Percentiles rank a stretch among this genome's conserved stretches.
Evolutionary conservation across 2,888 invertebrate genomes (phyloP).

Genomic region (Mongoloraphidia duomilia): DNA sequence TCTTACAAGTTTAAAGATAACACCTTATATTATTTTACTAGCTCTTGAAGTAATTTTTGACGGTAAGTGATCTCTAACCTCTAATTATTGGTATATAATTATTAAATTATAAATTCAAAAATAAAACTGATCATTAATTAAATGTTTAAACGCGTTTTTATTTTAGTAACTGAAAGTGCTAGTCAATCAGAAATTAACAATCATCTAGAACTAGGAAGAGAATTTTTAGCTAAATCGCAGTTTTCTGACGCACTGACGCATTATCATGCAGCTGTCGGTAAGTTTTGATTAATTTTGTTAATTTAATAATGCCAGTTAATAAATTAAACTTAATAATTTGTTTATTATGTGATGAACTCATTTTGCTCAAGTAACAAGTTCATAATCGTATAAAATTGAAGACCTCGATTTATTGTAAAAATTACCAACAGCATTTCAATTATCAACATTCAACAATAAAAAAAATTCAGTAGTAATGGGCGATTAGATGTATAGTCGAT

Average conservation of each 20-base stretch:
- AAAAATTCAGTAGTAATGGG: no score
- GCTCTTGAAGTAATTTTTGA: constrained; percentile 53
- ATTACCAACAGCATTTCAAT: no score
- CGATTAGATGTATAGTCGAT: no score
- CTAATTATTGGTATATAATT: not conserved
- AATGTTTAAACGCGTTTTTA: constrained; percentile 12
- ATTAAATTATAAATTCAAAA: constrained; percentile 13
- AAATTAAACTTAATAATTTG: constrained; percentile 1
- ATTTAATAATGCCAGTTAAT: not conserved
- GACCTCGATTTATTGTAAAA: no score
- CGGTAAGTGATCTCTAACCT: constrained; percentile 34
- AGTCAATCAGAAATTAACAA: constrained; percentile 71
- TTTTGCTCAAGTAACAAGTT: no score
- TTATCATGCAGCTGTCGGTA: constrained; percentile 94
- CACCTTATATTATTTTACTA: constrained; percentile 51
- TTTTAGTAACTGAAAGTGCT: constrained; percentile 53
- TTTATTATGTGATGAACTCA: not conserved
- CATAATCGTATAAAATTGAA: no score
- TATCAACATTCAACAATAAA: no score
- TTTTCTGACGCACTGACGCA: constrained; percentile 91
- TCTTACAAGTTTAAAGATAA: constrained; percentile 41
- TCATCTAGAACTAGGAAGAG: constrained; percentile 87
- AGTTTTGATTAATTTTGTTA: constrained; percentile 23
- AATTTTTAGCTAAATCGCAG: constrained; percentile 83
- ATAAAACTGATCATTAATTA: constrained; percentile 5